Evolutionary conservation across 1,140 invertebrate species (phyloP), one percentile per base, ranked within the genome.

Genomic region (Cyclargus thomasi): DNA sequence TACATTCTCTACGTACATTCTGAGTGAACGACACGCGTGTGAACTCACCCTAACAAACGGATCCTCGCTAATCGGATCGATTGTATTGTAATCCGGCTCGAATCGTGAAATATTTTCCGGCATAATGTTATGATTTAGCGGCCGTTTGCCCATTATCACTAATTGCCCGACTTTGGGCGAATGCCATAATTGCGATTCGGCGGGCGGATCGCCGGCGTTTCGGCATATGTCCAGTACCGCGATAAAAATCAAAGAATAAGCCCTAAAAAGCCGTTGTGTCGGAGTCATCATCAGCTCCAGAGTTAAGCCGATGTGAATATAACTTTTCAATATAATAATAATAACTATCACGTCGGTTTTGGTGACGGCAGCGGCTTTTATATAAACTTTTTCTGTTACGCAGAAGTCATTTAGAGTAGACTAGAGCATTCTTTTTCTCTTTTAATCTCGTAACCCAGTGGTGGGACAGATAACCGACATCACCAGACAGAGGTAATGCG

Each of bases 61-160:
- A 47, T 47, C 39, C 2, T 1, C 39, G 39, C 29, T 47, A 47
- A 47, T 47, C 55, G 17, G 20, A 59, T 59, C 55, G 55, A 59
- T 59, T 5, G 0, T 59, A 59, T 59, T 59, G 55, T 59, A 59
- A 59, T 20, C 18, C 20, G 20, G 20, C 55, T 59, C 18, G n/a
- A 59, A 59, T 59, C 18, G 55, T 59, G 18, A 59, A 59, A 59
- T 21, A 59, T 59, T 59, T 59, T 59, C n/a, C 55, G 20, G 55
- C 55, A 59, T 59, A 59, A 59, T 59, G 18, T 59, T 59, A 59
- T 59, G 55, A 59, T 59, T 59, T 59, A 59, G 55, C 55, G 55
- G 18, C 55, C 18, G 55, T 59, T 59, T 21, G 18, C 55, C 55
- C 55, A 59, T 59, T 59, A 59, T 59, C 55, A 17, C 20, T 59